Conservation (phyloP, 2,113 vertebrate genomes). For the Misgurnus mizolepis region DNA sequence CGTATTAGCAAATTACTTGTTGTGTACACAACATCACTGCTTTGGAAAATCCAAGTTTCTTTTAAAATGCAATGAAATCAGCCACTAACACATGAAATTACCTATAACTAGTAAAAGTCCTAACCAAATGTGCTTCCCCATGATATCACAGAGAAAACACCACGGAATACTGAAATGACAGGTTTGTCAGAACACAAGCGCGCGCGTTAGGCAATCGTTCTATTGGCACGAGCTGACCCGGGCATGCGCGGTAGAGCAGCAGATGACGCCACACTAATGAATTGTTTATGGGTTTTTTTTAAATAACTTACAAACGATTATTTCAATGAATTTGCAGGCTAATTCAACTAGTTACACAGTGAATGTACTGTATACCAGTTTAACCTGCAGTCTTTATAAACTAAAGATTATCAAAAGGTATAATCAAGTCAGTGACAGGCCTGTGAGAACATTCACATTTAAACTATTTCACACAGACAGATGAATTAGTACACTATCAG, state of each 20-base stretch:
- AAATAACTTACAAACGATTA: background rate
- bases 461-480: background rate
- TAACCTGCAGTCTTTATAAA: background rate
- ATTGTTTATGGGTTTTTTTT: constrained; percentile 20
- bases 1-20: too few relatives aligned
- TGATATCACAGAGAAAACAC: constrained; percentile 19
- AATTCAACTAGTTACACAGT: background rate
- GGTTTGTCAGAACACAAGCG: background rate
- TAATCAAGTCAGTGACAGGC: background rate
- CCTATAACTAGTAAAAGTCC: background rate
- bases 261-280: constrained; percentile 40
- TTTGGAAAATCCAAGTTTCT: background rate
- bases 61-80: background rate
- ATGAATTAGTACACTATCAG: background rate
- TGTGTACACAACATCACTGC: background rate
- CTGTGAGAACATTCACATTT: background rate
- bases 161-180: background rate
- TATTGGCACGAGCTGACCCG: background rate
- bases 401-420: background rate
- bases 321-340: background rate
- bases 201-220: background rate
- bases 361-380: background rate
- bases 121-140: background rate
- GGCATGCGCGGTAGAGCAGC: constrained; percentile 25
- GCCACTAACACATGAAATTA: background rate